Evolutionary conservation across 2,888 invertebrate genomes (phyloP).

Genomic region (Serrognathus titanus): DNA sequence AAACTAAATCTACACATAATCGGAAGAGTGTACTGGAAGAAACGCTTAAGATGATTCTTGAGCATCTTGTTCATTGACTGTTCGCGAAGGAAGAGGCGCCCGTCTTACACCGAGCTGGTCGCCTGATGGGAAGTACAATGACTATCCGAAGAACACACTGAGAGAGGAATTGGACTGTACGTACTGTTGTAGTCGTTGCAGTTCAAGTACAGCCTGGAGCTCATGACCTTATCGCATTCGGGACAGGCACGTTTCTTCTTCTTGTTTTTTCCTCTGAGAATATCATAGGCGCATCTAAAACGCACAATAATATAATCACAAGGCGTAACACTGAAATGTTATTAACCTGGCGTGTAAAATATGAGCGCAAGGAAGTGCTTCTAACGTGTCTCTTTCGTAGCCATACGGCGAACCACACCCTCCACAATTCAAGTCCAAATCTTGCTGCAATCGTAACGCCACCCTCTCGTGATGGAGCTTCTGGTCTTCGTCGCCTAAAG

Average conservation of each 20-base stretch:
- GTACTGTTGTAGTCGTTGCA: slow-evolving; percentile 42
- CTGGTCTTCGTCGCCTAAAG: slow-evolving; percentile 77
- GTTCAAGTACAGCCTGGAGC: slow-evolving; percentile 62
- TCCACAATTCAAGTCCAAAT: slow-evolving; percentile 76
- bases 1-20: no score
- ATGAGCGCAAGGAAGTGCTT: slow-evolving; percentile 82
- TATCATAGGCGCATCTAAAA: slow-evolving; percentile 64
- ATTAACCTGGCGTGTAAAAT: slow-evolving; percentile 77
- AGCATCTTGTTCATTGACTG: slow-evolving; percentile 4
- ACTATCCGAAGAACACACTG: slow-evolving; percentile 47
- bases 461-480: slow-evolving; percentile 72
- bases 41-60: slow-evolving; percentile 5
- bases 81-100: not conserved
- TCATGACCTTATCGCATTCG: slow-evolving; percentile 66
- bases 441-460: slow-evolving; percentile 61
- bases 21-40: not conserved
- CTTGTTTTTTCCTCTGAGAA: slow-evolving; percentile 61
- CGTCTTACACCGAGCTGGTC: slow-evolving; percentile 53
- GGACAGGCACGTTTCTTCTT: slow-evolving; percentile 66
- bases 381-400: slow-evolving; percentile 67
- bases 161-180: slow-evolving; percentile 52
- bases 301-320: not conserved
- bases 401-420: slow-evolving; percentile 78
- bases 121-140: slow-evolving; percentile 52
- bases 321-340: not conserved